Evolutionary conservation across 2,888 invertebrate genomes (phyloP), one percentile per base, ranked within the genome.

Genomic region (Cacoxenus indagator): DNA sequence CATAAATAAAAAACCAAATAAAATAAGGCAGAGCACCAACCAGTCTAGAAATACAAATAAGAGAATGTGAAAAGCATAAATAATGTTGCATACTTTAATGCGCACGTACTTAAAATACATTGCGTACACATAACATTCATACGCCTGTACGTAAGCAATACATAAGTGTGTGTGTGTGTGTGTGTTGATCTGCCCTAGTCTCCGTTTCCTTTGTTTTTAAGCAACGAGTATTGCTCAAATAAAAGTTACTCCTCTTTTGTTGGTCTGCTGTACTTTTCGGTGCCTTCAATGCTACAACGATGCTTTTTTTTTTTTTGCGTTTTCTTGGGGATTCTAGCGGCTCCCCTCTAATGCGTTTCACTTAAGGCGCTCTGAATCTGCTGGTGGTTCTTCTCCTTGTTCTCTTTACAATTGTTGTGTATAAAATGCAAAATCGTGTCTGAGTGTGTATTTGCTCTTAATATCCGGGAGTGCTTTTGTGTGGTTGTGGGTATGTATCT

Each of bases 31-130:
- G 14, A 37, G 14, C 37, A 14, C 8, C 51, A 51, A 51, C 51
- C 9, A 48, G 22, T 19, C 9, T 51, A 22, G 22, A 51, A 51
- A 22, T 6, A 19, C 51, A 51, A 22, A 22, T 22, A 51, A 51
- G 22, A 6, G 22, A 51, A 51, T 51, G 22, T 11, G 22, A n/a
- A 51, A 51, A 22, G 17, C 22, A 51, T 51, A 51, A 51, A 51
- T 51, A 51, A 51, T 51, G 51, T 51, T 51, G 51, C 51, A 51
- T 51, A 51, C 51, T 51, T 51, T 51, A 51, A 22, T 22, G 51
- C 51, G 51, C 11, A 51, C 51, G 22, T 22, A 51, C 22, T 51
- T 51, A 22, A 51, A 51, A 51, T 51, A 19, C 51, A 51, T 51
- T 51, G 51, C 51, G 51, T 51, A 22, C 22, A 51, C 19, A 48